A percentile compares a stretch with the other conserved stretches of the same genome.
phyloP scores from a whole-genome alignment of 1,140 invertebrate species.

The Drosophila arizonae region DNA sequence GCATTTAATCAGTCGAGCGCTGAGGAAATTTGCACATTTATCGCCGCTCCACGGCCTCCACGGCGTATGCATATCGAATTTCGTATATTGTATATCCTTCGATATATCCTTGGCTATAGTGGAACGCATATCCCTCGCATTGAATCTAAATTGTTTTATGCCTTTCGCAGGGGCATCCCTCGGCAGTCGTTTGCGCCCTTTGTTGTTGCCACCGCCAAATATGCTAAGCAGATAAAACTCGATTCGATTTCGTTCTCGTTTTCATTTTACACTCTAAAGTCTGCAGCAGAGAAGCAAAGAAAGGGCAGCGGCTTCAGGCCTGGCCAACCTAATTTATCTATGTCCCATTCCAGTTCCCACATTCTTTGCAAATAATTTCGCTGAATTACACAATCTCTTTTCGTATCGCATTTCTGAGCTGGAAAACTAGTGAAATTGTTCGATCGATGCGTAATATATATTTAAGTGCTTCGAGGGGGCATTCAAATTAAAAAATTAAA shows the following conservation, averaged over 20 bases:
- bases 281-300: slow-evolving; percentile 2
- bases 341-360: slow-evolving; percentile 23
- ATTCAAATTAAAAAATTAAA: not conserved
- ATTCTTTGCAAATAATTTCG: slow-evolving; percentile 54
- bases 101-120: slow-evolving; percentile 29
- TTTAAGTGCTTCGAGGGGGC: not conserved
- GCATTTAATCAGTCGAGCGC: slow-evolving; percentile 63
- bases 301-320: not conserved
- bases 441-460: not conserved
- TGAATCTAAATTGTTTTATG: slow-evolving; percentile 75
- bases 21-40: slow-evolving; percentile 68
- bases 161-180: slow-evolving; percentile 35
- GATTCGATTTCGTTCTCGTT: slow-evolving; percentile 42
- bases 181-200: slow-evolving; percentile 28
- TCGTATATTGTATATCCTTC: slow-evolving; percentile 29
- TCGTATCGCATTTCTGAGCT: slow-evolving; percentile 21
- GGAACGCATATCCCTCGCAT: slow-evolving; percentile 52
- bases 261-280: slow-evolving; percentile 28
- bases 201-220: slow-evolving; percentile 34
- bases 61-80: slow-evolving; percentile 35
- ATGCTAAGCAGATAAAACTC: slow-evolving; percentile 69
- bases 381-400: slow-evolving; percentile 57
- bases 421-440: not conserved
- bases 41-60: slow-evolving; percentile 38
- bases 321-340: slow-evolving; percentile 62